Evolutionary conservation across 2,888 invertebrate genomes (phyloP), one percentile per base, ranked within the genome.

Genomic region (Lepetodrilus schrolli): DNA sequence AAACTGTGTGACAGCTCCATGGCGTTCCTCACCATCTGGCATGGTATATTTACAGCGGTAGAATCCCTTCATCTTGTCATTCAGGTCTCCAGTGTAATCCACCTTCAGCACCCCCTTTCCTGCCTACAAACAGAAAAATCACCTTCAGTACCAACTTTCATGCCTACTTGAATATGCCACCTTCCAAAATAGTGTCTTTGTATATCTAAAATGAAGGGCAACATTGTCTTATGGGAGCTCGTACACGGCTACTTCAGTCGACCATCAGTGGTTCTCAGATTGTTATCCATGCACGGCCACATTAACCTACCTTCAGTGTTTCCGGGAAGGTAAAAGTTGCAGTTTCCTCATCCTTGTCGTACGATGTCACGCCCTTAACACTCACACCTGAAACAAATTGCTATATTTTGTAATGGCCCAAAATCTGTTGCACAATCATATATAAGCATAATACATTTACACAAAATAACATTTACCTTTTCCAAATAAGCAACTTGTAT

Each of bases 61-160:
- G 80, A 97, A 94, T n/a, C 98, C 97, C 90, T 95, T 96, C 95
- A 97, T 95, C 91, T 96, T 96, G 88, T 97, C 96, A 89, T 96
- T 96, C 71, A 98, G 93, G 87, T 94, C 94, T 7, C 97, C 97
- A n/a, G 93, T 93, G 89, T 96, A 98, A 76, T 93, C 92, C 84
- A 97, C 92, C 74, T 91, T 91, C 71, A 97, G 78, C 4, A 72
- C 75, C 1, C 89, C 89, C 36, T 74, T 72, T 2, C 90, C 90
- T 49, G 78, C 81, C 90, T 89, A 73, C 5, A 78, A 74, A 58
- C 34, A 34, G 10, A 7, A 26, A 10, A n/a, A 34, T 37, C 5
- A 23, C 30, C 13, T 43, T 30, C n/a, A 65, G 13, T n/a, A n/a
- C n/a, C n/a, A n/a, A n/a, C n/a, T n/a, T n/a, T 23, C 7, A 26